Evolutionary conservation across 1,140 invertebrate genomes (phyloP).

Genomic region (Colletes gigas): DNA sequence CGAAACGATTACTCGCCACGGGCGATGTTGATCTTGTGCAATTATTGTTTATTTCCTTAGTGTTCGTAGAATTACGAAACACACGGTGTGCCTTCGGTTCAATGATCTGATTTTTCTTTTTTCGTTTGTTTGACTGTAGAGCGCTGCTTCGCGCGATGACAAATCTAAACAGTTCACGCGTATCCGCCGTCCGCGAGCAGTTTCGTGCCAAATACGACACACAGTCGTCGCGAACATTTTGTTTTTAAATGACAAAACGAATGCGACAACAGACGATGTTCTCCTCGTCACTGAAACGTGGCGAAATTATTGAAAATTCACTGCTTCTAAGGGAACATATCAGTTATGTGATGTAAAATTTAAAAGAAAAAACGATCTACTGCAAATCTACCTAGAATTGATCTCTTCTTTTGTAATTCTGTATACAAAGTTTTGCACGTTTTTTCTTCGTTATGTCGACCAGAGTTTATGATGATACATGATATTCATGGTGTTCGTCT

Average conservation of each 20-base stretch:
- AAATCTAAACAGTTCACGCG: background rate
- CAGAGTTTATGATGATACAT: background rate
- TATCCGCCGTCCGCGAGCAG: background rate
- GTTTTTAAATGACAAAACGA: constrained; percentile 5
- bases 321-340: constrained; percentile 8
- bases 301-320: constrained; percentile 1
- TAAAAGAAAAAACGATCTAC: background rate
- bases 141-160: constrained; percentile 12
- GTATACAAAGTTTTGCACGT: background rate
- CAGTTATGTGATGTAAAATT: constrained; percentile 5
- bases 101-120: background rate
- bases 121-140: background rate
- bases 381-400: background rate
- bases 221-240: background rate
- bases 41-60: constrained; percentile 27
- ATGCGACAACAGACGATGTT: background rate
- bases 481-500: background rate
- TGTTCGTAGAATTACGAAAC: background rate
- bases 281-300: background rate
- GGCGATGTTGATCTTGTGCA: constrained; percentile 17
- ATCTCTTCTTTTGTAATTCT: background rate
- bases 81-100: background rate
- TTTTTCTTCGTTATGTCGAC: constrained; percentile 6
- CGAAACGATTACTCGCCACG: constrained; percentile 9
- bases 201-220: background rate